Conservation (phyloP, 2,888 invertebrate genomes). For the Cerastis rubricosa region DNA sequence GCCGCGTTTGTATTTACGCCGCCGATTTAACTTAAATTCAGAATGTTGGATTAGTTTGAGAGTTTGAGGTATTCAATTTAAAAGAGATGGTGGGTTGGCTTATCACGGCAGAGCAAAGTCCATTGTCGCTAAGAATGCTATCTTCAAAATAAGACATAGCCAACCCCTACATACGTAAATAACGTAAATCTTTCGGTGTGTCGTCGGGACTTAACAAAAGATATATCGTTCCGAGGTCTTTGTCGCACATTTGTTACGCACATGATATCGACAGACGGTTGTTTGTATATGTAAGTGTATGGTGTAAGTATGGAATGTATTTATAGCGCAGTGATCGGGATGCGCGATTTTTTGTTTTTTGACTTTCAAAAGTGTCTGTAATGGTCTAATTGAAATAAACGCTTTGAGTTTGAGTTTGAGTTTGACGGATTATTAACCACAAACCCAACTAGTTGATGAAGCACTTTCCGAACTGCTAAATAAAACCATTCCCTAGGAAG, state of each 20-base stretch:
- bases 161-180: constrained; percentile 16
- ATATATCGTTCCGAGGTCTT: constrained; percentile 49
- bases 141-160: background rate
- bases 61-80: too few relatives aligned
- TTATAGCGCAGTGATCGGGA: constrained; percentile 3
- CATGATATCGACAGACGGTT: constrained; percentile 40
- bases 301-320: background rate
- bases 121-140: background rate
- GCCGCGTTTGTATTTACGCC: too few relatives aligned
- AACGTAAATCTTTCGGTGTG: constrained; percentile 34
- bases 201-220: constrained; percentile 31
- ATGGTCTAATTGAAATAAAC: too few relatives aligned
- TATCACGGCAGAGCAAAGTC: too few relatives aligned
- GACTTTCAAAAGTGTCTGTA: too few relatives aligned
- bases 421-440: constrained; percentile 34
- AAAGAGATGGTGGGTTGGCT: too few relatives aligned
- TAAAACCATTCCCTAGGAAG: constrained; percentile 47
- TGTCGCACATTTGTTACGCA: constrained; percentile 36
- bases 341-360: too few relatives aligned
- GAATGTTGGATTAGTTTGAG: too few relatives aligned
- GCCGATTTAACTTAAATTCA: too few relatives aligned
- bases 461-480: constrained; percentile 49
- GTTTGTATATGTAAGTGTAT: background rate
- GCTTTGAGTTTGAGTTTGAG: too few relatives aligned
- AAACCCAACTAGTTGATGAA: constrained; percentile 8